These are phyloP conservation scores for Threskiornis aethiopicus DNA, from an alignment of 2,797 vertebrate genomes.

Conservation along the genomic window DNA sequence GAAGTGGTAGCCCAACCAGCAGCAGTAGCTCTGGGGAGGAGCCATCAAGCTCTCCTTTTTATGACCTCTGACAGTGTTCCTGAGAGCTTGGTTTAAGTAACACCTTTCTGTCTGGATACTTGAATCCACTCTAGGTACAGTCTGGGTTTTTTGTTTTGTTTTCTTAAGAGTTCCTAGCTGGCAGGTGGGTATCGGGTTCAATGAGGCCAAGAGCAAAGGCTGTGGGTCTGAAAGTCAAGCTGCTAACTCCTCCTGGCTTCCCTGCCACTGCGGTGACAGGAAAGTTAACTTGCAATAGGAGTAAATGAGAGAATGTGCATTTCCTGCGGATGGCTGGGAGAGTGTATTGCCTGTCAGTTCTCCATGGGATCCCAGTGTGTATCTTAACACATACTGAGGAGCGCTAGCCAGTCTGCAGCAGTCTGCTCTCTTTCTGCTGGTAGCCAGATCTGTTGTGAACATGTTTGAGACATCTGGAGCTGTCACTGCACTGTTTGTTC, in stretches of 20 bases:
- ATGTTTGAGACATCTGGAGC: background rate
- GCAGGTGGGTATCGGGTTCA: background rate
- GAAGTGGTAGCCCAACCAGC: background rate
- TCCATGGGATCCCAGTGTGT: background rate
- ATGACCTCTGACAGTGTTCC: background rate
- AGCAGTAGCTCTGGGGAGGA: background rate
- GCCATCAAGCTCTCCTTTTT: background rate
- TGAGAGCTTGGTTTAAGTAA: background rate
- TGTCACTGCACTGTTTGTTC: background rate
- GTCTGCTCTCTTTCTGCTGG: background rate
- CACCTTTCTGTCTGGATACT: background rate
- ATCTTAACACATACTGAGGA: fast-evolving
- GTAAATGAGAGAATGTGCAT: background rate
- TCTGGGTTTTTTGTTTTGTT: background rate
- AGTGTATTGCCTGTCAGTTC: background rate
- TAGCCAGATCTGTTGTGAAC: background rate
- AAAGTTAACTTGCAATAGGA: background rate
- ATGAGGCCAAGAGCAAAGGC: background rate
- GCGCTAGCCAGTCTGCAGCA: background rate
- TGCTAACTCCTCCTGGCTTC: background rate
- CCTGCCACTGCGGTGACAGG: background rate
- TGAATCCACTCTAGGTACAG: background rate
- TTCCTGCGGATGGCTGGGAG: background rate
- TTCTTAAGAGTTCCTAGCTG: background rate
- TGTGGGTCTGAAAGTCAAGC: background rate